Evolutionary conservation across 1,140 invertebrate genomes (phyloP), one percentile per base, ranked within the genome.

Genomic region (Rhyzopertha dominica): DNA sequence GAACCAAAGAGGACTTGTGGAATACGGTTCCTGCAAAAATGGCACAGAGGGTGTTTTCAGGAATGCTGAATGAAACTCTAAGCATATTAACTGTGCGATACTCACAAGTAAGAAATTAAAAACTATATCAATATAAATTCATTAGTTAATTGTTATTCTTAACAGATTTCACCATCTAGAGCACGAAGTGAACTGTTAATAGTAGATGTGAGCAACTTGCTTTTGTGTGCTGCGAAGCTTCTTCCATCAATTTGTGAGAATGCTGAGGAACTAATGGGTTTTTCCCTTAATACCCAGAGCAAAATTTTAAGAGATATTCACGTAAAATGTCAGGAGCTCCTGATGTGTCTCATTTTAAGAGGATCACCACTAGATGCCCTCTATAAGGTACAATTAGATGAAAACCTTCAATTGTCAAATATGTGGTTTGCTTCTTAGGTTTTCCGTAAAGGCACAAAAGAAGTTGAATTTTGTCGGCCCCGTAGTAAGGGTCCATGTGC

Each of bases 41-140:
- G 78, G 84, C 85, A 0, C 83, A 87, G 61, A 74, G 84, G 38
- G 76, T 87, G 16, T 84, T 85, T 57, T 76, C 81, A 4, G 85
- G 84, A 16, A 87, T 87, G 82, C 63, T 88, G 1, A 87, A 87
- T 56, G 85, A 88, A 65, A 86, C 84, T 0, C 67, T 88, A 2
- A 82, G 82, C 4, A 85, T 88, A 42, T 65, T 87, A 10, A 80
- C 81, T 3, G 76, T 82, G 0, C 74, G 85, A 45, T 87, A 86
- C 62, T 80, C 79, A 28, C 80, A 86, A 62, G 81, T 84, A 53
- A 25, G 39, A 45, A 35, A 10, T 18, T 22, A 23, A 25, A 22
- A 22, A 8, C 5, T 23, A 9, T 34, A 7, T 9, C 9, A 34
- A 7, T 7, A 34, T 14, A 7, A 20, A 19, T 14, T 23, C 5